A percentile compares a stretch with the other conserved stretches of the same genome.
Evolutionary conservation across 2,797 vertebrate species (phyloP).

Genomic region (Mus caroli): DNA sequence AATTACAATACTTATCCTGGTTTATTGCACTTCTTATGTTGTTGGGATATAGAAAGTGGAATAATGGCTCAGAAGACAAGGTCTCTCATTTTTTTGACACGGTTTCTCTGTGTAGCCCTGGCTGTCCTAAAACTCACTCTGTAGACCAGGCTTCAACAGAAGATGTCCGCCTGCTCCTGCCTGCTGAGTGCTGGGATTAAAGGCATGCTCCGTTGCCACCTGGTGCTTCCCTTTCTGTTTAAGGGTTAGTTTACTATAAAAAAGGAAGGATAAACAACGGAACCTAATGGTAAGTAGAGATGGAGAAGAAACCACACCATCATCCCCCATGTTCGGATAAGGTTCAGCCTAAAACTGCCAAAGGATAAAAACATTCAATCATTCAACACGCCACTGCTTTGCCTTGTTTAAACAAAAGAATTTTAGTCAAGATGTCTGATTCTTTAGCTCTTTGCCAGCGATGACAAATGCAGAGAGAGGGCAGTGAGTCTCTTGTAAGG

Average conservation of each 20-base stretch:
- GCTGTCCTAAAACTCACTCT: not conserved
- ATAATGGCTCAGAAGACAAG: conserved; percentile 29
- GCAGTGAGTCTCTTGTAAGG: conserved; percentile 20
- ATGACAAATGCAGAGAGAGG: conserved; percentile 34
- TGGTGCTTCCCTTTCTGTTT: not conserved
- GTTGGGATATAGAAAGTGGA: conserved; percentile 22
- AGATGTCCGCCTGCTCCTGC: not conserved
- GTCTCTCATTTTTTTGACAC: not conserved
- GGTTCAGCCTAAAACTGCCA: not conserved
- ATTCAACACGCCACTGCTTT: not conserved
- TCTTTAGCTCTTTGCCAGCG: conserved; percentile 45
- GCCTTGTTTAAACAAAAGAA: conserved; percentile 55
- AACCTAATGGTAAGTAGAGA: conserved; percentile 10
- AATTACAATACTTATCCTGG: not conserved
- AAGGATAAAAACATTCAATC: not conserved
- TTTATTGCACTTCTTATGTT: conserved; percentile 53
- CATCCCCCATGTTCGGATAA: not conserved
- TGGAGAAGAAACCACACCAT: not conserved
- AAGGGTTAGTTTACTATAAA: not conserved
- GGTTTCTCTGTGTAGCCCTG: not conserved
- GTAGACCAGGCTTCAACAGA: not conserved
- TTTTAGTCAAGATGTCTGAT: conserved; percentile 30
- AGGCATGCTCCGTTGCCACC: not conserved
- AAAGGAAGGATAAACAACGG: conserved; percentile 40
- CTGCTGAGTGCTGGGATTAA: not conserved